Conservation (phyloP, 2,888 invertebrate genomes). For the Brachyptera risi region DNA sequence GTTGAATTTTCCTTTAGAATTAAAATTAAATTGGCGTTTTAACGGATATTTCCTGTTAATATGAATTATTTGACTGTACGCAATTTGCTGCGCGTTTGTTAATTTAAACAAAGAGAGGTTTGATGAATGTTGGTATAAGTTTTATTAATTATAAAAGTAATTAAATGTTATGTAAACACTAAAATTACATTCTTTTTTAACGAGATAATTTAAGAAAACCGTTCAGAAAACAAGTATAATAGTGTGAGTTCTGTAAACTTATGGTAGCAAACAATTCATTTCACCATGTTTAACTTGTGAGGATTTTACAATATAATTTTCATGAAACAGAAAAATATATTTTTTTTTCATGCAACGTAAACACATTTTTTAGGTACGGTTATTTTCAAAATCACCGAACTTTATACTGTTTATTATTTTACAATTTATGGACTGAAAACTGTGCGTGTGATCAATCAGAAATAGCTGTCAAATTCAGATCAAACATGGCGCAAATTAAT, state of each 20-base stretch:
- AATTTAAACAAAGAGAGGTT: slow-evolving; percentile 18
- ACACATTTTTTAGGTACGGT: background rate
- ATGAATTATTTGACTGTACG: background rate
- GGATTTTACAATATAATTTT: too few relatives aligned
- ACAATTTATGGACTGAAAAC: background rate
- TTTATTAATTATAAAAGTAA: slow-evolving; percentile 20
- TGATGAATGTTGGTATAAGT: slow-evolving; percentile 9
- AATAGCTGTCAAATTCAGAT: background rate
- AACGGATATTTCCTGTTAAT: too few relatives aligned
- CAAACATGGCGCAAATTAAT: too few relatives aligned
- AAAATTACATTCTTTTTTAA: slow-evolving; percentile 2
- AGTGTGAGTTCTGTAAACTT: background rate
- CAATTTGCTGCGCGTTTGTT: slow-evolving; percentile 4
- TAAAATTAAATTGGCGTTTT: too few relatives aligned
- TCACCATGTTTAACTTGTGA: background rate
- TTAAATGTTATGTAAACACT: slow-evolving; percentile 16
- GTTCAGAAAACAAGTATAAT: slow-evolving; percentile 1
- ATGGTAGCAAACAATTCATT: slow-evolving; percentile 8
- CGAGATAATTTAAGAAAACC: background rate
- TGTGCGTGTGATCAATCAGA: background rate
- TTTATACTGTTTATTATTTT: background rate
- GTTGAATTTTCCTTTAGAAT: too few relatives aligned
- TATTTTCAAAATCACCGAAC: background rate
- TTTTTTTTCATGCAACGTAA: slow-evolving; percentile 1
- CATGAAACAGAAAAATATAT: background rate